Evolutionary conservation across 2,113 vertebrate genomes (phyloP).

Genomic region (Epinephelus lanceolatus): DNA sequence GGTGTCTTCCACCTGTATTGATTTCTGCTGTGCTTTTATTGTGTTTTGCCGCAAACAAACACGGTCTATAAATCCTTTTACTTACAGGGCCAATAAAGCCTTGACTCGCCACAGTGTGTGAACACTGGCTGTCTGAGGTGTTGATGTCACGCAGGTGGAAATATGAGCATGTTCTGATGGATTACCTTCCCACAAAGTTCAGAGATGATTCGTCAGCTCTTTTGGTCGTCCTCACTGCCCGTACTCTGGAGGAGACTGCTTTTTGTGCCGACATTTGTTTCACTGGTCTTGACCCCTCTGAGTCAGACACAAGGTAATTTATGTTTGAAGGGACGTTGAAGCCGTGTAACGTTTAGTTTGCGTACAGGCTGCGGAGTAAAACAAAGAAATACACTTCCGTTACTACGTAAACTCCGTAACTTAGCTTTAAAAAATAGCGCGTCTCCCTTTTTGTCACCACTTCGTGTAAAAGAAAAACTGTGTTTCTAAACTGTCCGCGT

Average conservation of each 20-base stretch:
- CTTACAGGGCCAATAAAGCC: conserved; percentile 28
- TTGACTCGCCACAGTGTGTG: conserved; percentile 12
- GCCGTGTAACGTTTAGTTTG: neutral
- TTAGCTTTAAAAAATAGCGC: neutral
- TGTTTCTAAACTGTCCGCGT: neutral
- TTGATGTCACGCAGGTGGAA: conserved; percentile 1
- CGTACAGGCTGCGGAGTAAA: neutral
- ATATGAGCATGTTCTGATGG: neutral
- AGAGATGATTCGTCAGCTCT: conserved; percentile 31
- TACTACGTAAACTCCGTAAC: neutral
- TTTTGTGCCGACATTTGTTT: conserved; percentile 42
- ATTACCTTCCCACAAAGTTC: conserved; percentile 75
- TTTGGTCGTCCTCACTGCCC: conserved; percentile 10
- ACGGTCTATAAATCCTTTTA: conserved; percentile 32
- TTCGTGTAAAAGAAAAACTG: too few relatives aligned
- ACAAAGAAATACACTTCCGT: neutral
- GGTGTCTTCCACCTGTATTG: conserved; percentile 25
- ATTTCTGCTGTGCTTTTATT: conserved; percentile 29
- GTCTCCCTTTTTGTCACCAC: neutral
- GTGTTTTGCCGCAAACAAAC: conserved; percentile 17
- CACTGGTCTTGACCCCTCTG: conserved; percentile 12
- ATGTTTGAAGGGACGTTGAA: neutral
- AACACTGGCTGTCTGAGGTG: neutral
- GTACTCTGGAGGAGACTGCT: neutral
- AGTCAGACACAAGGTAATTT: neutral